Conservation (phyloP, 2,113 vertebrate species). For the Vicugna pacos region DNA sequence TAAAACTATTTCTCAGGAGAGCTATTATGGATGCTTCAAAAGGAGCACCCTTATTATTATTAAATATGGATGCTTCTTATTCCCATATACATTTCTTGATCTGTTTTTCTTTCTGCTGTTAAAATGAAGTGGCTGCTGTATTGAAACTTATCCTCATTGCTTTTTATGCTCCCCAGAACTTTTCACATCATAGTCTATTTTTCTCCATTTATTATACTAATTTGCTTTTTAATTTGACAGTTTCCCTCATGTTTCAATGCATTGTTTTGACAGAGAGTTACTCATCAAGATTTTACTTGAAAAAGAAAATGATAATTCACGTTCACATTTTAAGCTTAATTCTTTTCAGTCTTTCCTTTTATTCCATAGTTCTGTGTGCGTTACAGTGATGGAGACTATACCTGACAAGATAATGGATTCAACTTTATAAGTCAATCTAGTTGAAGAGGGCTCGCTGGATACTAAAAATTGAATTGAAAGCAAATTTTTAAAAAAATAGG, state of each 20-base stretch:
- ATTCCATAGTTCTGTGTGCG: not conserved
- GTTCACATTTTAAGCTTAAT: conserved; percentile 75
- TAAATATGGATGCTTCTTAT: not conserved
- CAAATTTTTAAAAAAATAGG: not conserved
- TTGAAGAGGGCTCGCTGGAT: not conserved
- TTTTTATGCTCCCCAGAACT: conserved; percentile 73
- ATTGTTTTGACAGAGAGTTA: conserved; percentile 81
- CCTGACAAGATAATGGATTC: conserved; percentile 58
- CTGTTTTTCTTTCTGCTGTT: conserved; percentile 60
- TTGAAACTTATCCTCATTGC: conserved; percentile 57
- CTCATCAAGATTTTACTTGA: conserved; percentile 81
- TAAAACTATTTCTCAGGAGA: conserved; percentile 49
- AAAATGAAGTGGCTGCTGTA: conserved; percentile 33
- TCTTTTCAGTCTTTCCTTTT: conserved; percentile 47
- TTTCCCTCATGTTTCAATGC: conserved; percentile 77
- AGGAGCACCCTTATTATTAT: not conserved
- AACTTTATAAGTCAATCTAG: not conserved
- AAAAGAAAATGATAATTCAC: conserved; percentile 78
- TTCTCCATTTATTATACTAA: conserved; percentile 79
- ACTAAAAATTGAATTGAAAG: conserved; percentile 40
- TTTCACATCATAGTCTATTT: conserved; percentile 79
- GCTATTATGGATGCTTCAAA: not conserved
- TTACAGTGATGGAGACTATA: not conserved
- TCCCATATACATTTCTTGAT: not conserved
- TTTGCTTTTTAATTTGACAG: conserved; percentile 82